Percentiles rank a stretch among this genome's conserved stretches.
Evolutionary conservation across 2,113 vertebrate species (phyloP).

Genomic region (Eudyptes chrysolophus): DNA sequence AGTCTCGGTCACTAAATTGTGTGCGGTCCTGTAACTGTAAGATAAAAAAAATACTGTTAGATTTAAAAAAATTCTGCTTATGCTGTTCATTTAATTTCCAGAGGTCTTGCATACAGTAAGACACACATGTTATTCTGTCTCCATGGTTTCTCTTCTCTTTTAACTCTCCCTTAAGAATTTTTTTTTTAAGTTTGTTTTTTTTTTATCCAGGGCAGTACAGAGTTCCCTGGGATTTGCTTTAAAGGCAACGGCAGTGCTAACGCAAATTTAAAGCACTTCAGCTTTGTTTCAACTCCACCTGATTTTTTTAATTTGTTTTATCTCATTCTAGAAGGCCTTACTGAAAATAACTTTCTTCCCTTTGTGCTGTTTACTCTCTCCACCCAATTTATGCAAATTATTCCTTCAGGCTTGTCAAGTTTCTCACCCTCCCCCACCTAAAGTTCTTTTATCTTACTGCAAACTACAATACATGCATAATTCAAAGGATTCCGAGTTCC

Average conservation of each 20-base stretch:
- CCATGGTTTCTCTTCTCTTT: neutral
- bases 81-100: neutral
- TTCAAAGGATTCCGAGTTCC: constrained; percentile 46
- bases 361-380: constrained; percentile 47
- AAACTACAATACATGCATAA: constrained; percentile 61
- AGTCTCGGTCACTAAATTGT: constrained; percentile 94
- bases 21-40: constrained; percentile 95
- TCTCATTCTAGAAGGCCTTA: neutral
- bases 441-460: constrained; percentile 63
- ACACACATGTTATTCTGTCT: neutral
- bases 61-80: neutral
- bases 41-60: constrained; percentile 53
- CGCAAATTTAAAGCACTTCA: neutral
- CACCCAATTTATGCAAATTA: constrained; percentile 49
- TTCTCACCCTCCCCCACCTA: constrained; percentile 8
- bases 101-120: neutral
- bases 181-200: neutral
- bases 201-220: neutral
- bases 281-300: constrained; percentile 23
- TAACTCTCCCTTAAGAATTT: neutral
- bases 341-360: constrained; percentile 1
- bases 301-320: constrained; percentile 26
- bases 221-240: constrained; percentile 14
- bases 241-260: neutral
- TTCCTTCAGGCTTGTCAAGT: constrained; percentile 46